These are phyloP conservation scores for Brachyptera risi DNA, from an alignment of 2,888 invertebrate genomes.

Conservation along the genomic window DNA sequence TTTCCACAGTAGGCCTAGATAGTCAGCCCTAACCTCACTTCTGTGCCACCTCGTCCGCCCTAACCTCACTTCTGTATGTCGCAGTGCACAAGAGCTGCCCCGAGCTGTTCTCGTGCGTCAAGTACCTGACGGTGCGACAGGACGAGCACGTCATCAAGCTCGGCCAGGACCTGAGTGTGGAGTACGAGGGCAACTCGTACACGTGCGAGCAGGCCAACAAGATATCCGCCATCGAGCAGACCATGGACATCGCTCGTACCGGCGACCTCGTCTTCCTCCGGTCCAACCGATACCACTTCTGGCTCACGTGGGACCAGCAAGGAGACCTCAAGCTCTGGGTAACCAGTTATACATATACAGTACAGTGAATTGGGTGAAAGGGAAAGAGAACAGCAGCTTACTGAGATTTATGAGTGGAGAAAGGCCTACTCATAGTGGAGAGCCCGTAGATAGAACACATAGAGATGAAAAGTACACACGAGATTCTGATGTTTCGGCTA, in stretches of 20 bases:
- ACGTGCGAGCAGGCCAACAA: conserved; percentile 40
- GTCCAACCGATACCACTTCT: conserved; percentile 68
- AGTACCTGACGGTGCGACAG: conserved; percentile 60
- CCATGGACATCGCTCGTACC: conserved; percentile 48
- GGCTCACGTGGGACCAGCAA: conserved; percentile 64
- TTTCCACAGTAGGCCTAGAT: too few species aligned
- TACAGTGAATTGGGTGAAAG: too few species aligned
- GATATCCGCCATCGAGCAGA: neutral
- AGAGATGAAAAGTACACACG: too few species aligned
- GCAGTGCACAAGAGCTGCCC: conserved; percentile 64
- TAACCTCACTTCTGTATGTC: too few species aligned
- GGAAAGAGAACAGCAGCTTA: too few species aligned
- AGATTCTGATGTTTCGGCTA: too few species aligned
- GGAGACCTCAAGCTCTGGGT: conserved; percentile 70
- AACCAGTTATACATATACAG: too few species aligned
- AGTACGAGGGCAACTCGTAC: conserved; percentile 55
- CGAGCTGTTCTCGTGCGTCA: conserved; percentile 51
- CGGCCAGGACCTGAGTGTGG: conserved; percentile 60
- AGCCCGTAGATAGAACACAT: too few species aligned
- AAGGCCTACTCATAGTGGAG: too few species aligned
- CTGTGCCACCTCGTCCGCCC: too few species aligned
- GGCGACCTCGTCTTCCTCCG: conserved; percentile 66
- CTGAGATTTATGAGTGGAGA: too few species aligned
- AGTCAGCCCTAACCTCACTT: too few species aligned
- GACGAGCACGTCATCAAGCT: conserved; percentile 56